Base-by-base conservation (phyloP, 2,113 vertebrate species). In the Nothoprocta pentlandii region DNA sequence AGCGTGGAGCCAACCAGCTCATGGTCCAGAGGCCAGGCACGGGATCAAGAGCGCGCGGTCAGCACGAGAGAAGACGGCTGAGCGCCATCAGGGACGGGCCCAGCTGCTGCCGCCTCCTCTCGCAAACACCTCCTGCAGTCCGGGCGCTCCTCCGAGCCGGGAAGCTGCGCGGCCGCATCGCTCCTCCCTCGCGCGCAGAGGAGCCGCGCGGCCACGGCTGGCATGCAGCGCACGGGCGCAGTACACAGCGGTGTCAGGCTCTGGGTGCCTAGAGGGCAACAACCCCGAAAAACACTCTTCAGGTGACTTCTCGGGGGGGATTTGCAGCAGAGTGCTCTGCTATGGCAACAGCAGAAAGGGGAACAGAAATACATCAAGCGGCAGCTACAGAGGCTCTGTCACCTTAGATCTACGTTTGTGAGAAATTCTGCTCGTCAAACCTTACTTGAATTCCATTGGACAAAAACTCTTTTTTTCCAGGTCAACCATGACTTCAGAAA, bases 1-100 rank as follows among this genome's bases (percentile, higher is more conserved):
- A 49, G 59, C 64, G 46, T 5, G 22, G 51, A 39, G 47, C 17
- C 9, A 0, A 34, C 7, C 1, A 1, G 2, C 17, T 7, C 42
- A 59, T 6, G 39, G 8, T 53, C 26, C 46, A 13, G 30, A 59
- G 68, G 59, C 14, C 41, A 15, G 61, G 46, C 46, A 67, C 5
- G 10, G 68, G 21, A 71, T 63, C 8, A 17, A 44, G 16, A 82
- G 58, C 1, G 49, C 12, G 9, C 32, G 58, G 25, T 68, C 53
- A 70, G 70, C 6, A 59, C 44, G 62, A 16, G 32, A 0, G 70
- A 47, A 54, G 70, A 68, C 30, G 80, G 36, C 14, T 5, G 44
- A 82, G 61, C 71, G 46, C 13, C 6, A 25, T 5, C 17, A 84
- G 51, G 32, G 0, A 36, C 4, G 19, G n/a, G 41, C 32, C 85